Evolutionary conservation across 2,113 vertebrate species (phyloP).

Genomic region (Meleagris gallopavo): DNA sequence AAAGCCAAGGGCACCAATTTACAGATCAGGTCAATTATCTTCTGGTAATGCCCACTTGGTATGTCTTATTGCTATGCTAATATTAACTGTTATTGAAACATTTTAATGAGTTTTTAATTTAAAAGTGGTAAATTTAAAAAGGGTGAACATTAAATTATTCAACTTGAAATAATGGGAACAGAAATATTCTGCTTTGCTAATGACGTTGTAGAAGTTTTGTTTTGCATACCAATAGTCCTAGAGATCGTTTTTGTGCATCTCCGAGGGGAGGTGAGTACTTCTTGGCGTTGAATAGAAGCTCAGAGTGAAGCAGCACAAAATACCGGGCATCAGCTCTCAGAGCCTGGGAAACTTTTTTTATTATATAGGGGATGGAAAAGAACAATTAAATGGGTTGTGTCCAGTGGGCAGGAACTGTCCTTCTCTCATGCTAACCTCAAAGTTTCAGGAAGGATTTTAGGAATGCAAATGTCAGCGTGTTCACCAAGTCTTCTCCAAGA

Average conservation of each 20-base stretch:
- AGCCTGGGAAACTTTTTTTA: background rate
- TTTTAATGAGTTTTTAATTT: slow-evolving; percentile 75
- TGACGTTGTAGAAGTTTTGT: slow-evolving; percentile 52
- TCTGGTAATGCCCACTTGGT: slow-evolving; percentile 69
- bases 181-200: slow-evolving; percentile 44
- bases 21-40: slow-evolving; percentile 70
- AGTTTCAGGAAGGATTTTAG: background rate
- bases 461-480: background rate
- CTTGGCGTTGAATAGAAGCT: slow-evolving; percentile 3
- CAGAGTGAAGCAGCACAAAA: background rate
- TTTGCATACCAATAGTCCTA: slow-evolving; percentile 33
- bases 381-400: background rate
- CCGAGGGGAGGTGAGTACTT: background rate
- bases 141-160: slow-evolving; percentile 64
- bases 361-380: background rate
- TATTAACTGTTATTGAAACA: slow-evolving; percentile 66
- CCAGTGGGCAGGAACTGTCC: background rate
- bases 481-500: background rate
- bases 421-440: background rate
- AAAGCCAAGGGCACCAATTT: slow-evolving; percentile 72
- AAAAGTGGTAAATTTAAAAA: slow-evolving; percentile 67
- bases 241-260: background rate
- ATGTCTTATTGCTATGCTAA: slow-evolving; percentile 70
- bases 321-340: background rate
- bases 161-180: slow-evolving; percentile 42